These are phyloP conservation scores for Scaptomyza pallida DNA, from an alignment of 1,140 invertebrate species.

Conservation along the genomic window DNA sequence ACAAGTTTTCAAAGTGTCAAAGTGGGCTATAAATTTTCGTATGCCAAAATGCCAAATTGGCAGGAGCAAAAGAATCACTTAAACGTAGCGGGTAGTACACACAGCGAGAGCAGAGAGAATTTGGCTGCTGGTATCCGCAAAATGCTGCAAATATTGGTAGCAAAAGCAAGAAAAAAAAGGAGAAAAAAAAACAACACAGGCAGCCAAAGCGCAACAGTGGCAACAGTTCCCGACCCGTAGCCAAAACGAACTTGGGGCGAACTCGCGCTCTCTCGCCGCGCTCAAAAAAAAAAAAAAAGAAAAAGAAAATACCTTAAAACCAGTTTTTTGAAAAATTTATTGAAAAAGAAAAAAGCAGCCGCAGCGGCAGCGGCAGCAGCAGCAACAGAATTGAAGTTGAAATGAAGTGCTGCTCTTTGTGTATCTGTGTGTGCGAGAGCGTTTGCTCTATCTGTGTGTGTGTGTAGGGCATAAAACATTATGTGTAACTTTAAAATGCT, in stretches of 20 bases:
- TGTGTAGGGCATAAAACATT: slow-evolving; percentile 48
- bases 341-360: slow-evolving; percentile 63
- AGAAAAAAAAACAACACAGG: slow-evolving; percentile 38
- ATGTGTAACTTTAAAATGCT: slow-evolving; percentile 65
- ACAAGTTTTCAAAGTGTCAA: slow-evolving; percentile 75
- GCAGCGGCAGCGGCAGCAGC: slow-evolving; percentile 28
- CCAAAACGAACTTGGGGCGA: slow-evolving; percentile 37
- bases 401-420: slow-evolving; percentile 66
- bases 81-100: slow-evolving; percentile 13
- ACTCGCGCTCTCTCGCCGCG: slow-evolving; percentile 31
- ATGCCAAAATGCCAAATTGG: slow-evolving; percentile 52
- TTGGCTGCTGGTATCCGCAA: not conserved
- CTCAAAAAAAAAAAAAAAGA: slow-evolving; percentile 13
- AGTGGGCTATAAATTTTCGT: slow-evolving; percentile 72
- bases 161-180: slow-evolving; percentile 23
- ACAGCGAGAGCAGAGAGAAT: slow-evolving; percentile 1
- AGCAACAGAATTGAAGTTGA: slow-evolving; percentile 74
- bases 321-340: slow-evolving; percentile 79
- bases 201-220: slow-evolving; percentile 59
- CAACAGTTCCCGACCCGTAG: slow-evolving; percentile 54
- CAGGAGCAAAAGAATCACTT: slow-evolving; percentile 78
- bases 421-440: slow-evolving; percentile 26
- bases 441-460: slow-evolving; percentile 30
- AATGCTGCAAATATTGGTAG: slow-evolving; percentile 66
- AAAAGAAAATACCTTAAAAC: slow-evolving; percentile 83